Evolutionary conservation across 2,888 invertebrate genomes (phyloP), one percentile per base, ranked within the genome.

Genomic region (Tiliacea aurago): DNA sequence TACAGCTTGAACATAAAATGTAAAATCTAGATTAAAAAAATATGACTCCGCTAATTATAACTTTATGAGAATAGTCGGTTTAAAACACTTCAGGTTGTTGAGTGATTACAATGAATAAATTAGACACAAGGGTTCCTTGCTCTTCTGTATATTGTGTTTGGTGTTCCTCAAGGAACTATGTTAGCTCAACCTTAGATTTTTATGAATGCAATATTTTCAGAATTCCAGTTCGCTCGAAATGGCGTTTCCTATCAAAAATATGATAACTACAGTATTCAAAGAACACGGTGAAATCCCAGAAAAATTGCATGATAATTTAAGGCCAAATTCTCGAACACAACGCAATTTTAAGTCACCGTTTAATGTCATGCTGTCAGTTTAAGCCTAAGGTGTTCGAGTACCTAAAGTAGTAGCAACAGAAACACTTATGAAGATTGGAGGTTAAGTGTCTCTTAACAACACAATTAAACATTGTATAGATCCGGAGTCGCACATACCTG

Each of bases 401-500:
- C 33, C 33, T 33, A 3, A 3, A 33, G 33, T 4, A 33, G 33
- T 33, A 33, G 33, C 33, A 33, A 33, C 33, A 33, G 33, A 33
- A 33, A 33, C 4, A 33, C 33, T 33, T 33, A 33, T 4, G 33
- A 33, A 33, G 33, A 33, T 33, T 33, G 2, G 2, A 33, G 4
- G 33, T 33, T 33, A 33, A 33, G 33, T 33, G 33, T 33, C 33
- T 3, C 33, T 33, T 33, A 2, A 37, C 4, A 37, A 37, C 37
- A 37, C 4, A 4, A 37, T 37, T 37, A 6, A 37, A 4, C 37
- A 37, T 37, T 5, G 37, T 37, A 37, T 4, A 4, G 5, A 37
- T 37, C 4, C 37, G 37, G 37, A 37, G 37, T 5, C 37, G 37
- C 62, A 91, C 93, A 78, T 94, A 97, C 97, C 90, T 97, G 97